These are phyloP conservation scores for Elysia chlorotica DNA, from an alignment of 1,140 invertebrate species.

Conservation along the genomic window DNA sequence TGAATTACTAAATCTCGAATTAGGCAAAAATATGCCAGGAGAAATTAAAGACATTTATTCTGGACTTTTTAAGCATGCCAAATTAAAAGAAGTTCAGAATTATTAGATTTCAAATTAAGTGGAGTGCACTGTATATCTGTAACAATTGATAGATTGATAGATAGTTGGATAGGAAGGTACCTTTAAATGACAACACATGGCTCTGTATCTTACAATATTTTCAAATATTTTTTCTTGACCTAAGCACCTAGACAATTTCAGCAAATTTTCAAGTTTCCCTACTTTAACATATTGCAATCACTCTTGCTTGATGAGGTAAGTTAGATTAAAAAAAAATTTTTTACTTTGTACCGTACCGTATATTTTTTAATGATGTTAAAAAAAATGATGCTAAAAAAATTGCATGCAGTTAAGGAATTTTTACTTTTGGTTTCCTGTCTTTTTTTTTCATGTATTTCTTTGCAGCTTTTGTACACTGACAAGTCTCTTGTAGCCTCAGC, in stretches of 20 bases:
- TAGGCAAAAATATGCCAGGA: too few species aligned
- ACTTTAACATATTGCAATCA: conserved; percentile 77
- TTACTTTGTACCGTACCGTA: not conserved
- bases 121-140: not conserved
- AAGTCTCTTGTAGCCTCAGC: conserved; percentile 76
- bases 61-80: too few species aligned
- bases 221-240: not conserved
- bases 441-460: not conserved
- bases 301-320: conserved; percentile 73
- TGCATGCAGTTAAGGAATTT: not conserved
- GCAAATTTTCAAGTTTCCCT: conserved; percentile 69
- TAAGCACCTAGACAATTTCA: conserved; percentile 63
- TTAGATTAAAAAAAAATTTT: conserved; percentile 19
- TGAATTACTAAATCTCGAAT: too few species aligned
- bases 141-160: not conserved
- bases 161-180: too few species aligned
- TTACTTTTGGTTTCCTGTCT: not conserved
- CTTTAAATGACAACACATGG: too few species aligned
- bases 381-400: not conserved
- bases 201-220: not conserved
- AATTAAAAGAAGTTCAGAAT: too few species aligned
- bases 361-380: not conserved
- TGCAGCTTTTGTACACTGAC: conserved; percentile 67
- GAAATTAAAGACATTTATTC: too few species aligned
- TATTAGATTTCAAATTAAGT: too few species aligned